Percentiles rank a stretch among this genome's conserved stretches.
Evolutionary conservation across 2,113 vertebrate species (phyloP).

Genomic region (Taurulus bubalis): DNA sequence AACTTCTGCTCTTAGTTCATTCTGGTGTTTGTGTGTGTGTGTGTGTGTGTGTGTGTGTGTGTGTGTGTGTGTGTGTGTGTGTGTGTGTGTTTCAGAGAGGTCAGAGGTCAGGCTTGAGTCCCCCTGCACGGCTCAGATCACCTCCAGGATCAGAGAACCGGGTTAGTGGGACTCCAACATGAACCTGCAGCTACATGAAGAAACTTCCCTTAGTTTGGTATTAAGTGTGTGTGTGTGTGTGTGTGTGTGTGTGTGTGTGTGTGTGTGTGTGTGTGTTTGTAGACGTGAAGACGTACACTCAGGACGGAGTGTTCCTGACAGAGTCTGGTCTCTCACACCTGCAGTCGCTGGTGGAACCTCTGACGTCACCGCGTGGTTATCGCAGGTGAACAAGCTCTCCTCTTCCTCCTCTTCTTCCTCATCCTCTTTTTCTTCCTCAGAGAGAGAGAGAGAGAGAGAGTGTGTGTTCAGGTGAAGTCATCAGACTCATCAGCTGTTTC

Average conservation of each 20-base stretch:
- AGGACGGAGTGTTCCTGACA: slow-evolving; percentile 97
- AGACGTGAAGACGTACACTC: slow-evolving; percentile 96
- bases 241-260: too few relatives aligned
- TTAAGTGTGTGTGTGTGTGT: too few relatives aligned
- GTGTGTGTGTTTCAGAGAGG: slow-evolving; percentile 54
- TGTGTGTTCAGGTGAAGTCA: too few relatives aligned
- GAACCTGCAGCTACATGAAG: too few relatives aligned
- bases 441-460: too few relatives aligned
- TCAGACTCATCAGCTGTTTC: not conserved
- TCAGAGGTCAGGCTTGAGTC: slow-evolving; percentile 45
- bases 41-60: too few relatives aligned
- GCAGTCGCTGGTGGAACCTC: slow-evolving; percentile 89
- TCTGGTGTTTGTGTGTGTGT: not conserved
- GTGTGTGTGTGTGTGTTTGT: slow-evolving; percentile 46
- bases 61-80: not conserved
- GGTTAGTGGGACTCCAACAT: slow-evolving; percentile 47
- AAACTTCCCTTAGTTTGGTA: too few relatives aligned
- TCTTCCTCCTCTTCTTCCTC: too few relatives aligned
- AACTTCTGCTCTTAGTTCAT: not conserved
- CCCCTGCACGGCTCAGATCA: slow-evolving; percentile 70
- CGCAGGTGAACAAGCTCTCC: slow-evolving; percentile 76
- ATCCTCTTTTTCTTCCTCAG: too few relatives aligned
- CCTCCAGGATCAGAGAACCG: slow-evolving; percentile 68
- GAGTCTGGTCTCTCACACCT: slow-evolving; percentile 95
- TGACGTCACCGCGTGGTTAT: slow-evolving; percentile 86